A percentile compares a stretch with the other conserved stretches of the same genome.
These are phyloP conservation scores for Drosophila asahinai DNA, from an alignment of 1,140 invertebrate species.

Conservation along the genomic window DNA sequence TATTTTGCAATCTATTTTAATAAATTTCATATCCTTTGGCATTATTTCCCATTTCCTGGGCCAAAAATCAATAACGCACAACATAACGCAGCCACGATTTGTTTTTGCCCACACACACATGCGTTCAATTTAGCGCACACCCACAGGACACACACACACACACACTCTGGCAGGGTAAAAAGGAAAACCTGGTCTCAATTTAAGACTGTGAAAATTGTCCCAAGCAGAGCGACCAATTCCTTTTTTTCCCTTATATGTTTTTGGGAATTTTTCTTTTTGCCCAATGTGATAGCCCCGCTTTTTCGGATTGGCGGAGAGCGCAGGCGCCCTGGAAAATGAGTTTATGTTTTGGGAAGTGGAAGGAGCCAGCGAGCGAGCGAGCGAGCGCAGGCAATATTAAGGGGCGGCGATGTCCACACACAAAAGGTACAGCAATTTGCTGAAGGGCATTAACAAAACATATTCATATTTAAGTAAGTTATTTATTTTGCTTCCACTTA, in stretches of 20 bases:
- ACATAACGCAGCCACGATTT: slow-evolving; percentile 61
- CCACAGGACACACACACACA: slow-evolving; percentile 8
- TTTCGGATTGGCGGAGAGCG: slow-evolving; percentile 16
- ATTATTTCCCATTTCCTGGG: slow-evolving; percentile 61
- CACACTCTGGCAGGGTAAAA: slow-evolving; percentile 1
- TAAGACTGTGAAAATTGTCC: slow-evolving; percentile 41
- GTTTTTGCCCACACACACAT: slow-evolving; percentile 52
- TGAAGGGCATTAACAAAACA: slow-evolving; percentile 45
- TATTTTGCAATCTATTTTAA: slow-evolving; percentile 80
- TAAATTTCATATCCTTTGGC: slow-evolving; percentile 72
- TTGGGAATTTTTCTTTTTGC: slow-evolving; percentile 19
- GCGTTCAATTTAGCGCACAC: slow-evolving; percentile 27
- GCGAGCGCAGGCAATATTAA: slow-evolving; percentile 17
- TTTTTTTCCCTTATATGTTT: slow-evolving; percentile 26
- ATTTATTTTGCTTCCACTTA: slow-evolving; percentile 45
- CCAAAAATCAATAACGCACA: slow-evolving; percentile 75
- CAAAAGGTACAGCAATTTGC: slow-evolving; percentile 59
- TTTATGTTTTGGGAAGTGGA: slow-evolving; percentile 14
- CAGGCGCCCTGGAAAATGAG: slow-evolving; percentile 41
- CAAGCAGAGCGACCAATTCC: slow-evolving; percentile 35
- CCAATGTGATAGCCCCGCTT: slow-evolving; percentile 7
- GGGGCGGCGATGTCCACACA: slow-evolving; percentile 24
- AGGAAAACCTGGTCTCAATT: slow-evolving; percentile 44
- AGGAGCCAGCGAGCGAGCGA: slow-evolving; percentile 18
- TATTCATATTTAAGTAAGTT: slow-evolving; percentile 50